phyloP scores from a whole-genome alignment of 2,113 vertebrate genomes.

The Lasiurus borealis region DNA sequence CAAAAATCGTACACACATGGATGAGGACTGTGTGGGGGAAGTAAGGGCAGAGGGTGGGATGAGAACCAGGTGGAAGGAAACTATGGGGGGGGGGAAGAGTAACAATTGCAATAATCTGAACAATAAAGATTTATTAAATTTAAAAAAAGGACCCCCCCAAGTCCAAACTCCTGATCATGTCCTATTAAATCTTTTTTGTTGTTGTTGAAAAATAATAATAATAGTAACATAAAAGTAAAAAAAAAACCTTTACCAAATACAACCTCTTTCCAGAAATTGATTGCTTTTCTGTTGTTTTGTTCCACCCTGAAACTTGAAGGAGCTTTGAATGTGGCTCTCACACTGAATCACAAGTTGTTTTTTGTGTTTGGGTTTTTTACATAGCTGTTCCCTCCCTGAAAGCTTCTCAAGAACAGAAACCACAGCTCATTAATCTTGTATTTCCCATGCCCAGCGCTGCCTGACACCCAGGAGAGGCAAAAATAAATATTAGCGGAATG shows the following conservation, averaged over 20 bases:
- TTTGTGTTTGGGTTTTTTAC: not conserved
- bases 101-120: too few relatives aligned
- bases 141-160: too few relatives aligned
- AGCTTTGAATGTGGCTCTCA: not conserved
- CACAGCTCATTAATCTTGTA: conserved; percentile 28
- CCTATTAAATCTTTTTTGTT: not conserved
- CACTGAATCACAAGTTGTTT: not conserved
- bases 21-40: too few relatives aligned
- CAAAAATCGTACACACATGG: too few relatives aligned
- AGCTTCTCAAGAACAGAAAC: not conserved
- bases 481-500: conserved; percentile 62
- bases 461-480: not conserved
- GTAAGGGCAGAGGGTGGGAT: too few relatives aligned
- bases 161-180: too few relatives aligned
- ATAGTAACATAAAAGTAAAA: too few relatives aligned
- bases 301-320: not conserved
- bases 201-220: too few relatives aligned
- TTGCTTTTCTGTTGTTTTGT: not conserved
- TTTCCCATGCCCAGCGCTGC: not conserved
- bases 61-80: too few relatives aligned
- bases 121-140: too few relatives aligned
- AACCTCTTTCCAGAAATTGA: not conserved
- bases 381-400: not conserved
- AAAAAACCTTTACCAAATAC: not conserved
- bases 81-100: too few relatives aligned